phyloP scores from a whole-genome alignment of 2,888 invertebrate species.

The Mactromeris polynyma region DNA sequence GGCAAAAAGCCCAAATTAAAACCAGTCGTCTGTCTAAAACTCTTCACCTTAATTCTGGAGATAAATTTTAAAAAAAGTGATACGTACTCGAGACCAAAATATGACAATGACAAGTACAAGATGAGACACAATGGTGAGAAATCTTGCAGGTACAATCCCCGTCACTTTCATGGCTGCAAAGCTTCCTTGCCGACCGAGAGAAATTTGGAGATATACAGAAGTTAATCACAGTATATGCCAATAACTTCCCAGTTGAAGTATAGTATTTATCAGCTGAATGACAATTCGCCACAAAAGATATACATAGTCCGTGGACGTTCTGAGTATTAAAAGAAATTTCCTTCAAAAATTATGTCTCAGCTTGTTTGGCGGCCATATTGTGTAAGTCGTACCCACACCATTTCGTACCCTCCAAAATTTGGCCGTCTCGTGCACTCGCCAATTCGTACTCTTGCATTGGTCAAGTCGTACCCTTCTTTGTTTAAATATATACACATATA shows the following conservation, averaged over 20 bases:
- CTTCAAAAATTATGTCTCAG: slow-evolving; percentile 31
- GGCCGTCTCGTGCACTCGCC: no score
- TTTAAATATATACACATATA: no score
- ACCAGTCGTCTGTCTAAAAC: no score
- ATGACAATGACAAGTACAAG: slow-evolving; percentile 91
- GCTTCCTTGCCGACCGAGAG: slow-evolving; percentile 48
- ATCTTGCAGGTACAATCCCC: slow-evolving; percentile 90
- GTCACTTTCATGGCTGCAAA: slow-evolving; percentile 77
- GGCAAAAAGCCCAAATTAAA: no score
- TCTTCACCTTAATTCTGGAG: no score
- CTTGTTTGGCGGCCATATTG: slow-evolving; percentile 72
- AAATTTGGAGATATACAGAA: background rate
- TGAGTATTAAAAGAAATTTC: background rate
- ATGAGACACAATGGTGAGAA: slow-evolving; percentile 91
- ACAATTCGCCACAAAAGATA: background rate
- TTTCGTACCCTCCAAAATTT: no score
- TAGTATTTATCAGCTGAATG: background rate
- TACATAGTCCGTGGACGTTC: background rate
- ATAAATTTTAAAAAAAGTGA: background rate
- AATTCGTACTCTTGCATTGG: no score
- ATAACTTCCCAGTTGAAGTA: no score
- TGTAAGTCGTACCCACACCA: no score
- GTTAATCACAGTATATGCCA: background rate
- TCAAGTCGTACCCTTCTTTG: no score
- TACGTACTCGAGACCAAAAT: slow-evolving; percentile 90